Evolutionary conservation across 2,113 vertebrate species (phyloP), one percentile per base, ranked within the genome.

Genomic region (Hippocampus barbouri): DNA sequence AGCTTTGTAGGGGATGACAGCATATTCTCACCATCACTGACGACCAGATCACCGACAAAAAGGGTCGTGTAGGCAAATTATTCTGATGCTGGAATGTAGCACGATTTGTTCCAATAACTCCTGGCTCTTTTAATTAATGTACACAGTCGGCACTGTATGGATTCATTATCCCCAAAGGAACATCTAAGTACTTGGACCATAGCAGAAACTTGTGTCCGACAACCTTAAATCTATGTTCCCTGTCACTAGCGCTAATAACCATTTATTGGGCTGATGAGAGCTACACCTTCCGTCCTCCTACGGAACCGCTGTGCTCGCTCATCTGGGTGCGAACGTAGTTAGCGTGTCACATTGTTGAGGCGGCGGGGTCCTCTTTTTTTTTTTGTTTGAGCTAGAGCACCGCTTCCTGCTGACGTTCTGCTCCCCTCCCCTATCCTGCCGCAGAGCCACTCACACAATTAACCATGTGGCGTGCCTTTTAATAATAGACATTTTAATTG

Each of bases 401-500:
- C 84, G 79, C 68, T 74, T 75, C 65, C 53, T 30, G 16, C 45
- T 3, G 12, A 3, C 66, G 68, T 73, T 64, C 62, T 62, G 66
- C 71, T 68, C 65, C 73, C 66, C 74, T 71, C 79, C 70, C 79
- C 73, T 69, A 76, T 70, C 65, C 57, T 66, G 76, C 86, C n/a
- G 57, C 85, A 85, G 89, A 93, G 88, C 87, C 91, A 85, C 86
- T 93, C 86, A 90, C 90, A 89, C 87, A 93, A 93, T 94, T 95
- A 93, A 93, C 87, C 84, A 86, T 90, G 91, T 93, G 89, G 81
- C 89, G 82, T 84, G 83, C 78, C 85, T 93, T 95, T 96, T 95
- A 94, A 95, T 95, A 95, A 94, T 93, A 86, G 88, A 84, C 85
- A 87, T 93, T 93, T 94, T 95, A 96, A 98, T 96, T 95, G 95